Base-by-base conservation (phyloP, 2,797 vertebrate genomes). In the Tauraco hartlaubi region DNA sequence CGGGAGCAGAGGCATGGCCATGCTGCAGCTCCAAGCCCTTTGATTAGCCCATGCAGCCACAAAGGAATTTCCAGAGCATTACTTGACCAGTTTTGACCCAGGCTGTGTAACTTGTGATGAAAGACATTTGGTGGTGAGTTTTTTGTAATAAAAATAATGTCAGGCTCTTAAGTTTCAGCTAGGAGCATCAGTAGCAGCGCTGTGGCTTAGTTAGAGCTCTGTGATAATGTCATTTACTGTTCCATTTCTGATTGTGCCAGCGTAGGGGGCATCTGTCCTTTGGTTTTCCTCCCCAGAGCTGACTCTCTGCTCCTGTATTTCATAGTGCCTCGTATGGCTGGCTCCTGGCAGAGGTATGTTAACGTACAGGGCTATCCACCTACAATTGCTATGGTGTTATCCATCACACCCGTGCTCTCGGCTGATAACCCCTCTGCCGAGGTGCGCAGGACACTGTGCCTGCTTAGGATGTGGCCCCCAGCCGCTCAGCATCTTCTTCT, bases 341-440 rank as follows among this genome's bases (percentile, higher is more conserved):
- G 52, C 44, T 44, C 41, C 71, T 79, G 49, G 52, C 33, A 61
- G 41, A 25, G 28, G 9, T 11, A 3, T 17, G 14, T 18, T 49
- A 43, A 19, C 39, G 5, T 9, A 3, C 19, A 52, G 52, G 17
- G 15, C 33, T 73, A 5, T 41, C 15, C 15, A 39, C 75, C 59
- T 35, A 11, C 43, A 16, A 1, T 8, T 29, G 28, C 48, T 31
- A 0, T 33, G 48, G 17, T 18, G 54, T 92, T 22, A 22, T 46
- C 46, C 11, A 74, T 71, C 14, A 4, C 1, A 0, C 5, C 55
- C 0, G 0, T 48, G 26, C 46, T 61, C 39, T 48, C 29, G 9
- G 35, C 29, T 58, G 71, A 3, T 54, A 11, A 44, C 28, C 4
- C 21, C 37, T n/a, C 26, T 66, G 26, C 48, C 31, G 20, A 43